Conservation (phyloP, 2,113 vertebrate species). For the Prinia subflava region DNA sequence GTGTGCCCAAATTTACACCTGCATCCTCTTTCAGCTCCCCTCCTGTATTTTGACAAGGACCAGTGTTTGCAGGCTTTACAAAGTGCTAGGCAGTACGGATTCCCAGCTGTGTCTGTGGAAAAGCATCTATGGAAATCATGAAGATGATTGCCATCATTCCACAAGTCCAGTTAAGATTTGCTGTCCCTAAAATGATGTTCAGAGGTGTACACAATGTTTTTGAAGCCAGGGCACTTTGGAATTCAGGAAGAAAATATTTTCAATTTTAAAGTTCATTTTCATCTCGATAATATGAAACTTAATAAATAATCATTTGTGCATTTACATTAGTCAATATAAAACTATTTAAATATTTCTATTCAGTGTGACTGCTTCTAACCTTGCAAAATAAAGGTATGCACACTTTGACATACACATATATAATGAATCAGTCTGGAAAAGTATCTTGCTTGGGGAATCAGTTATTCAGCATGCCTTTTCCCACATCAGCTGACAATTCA, state of each 20-base stretch:
- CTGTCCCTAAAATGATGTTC: neutral
- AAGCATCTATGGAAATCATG: neutral
- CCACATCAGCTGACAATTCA: neutral
- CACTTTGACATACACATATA: fast-evolving
- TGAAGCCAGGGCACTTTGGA: neutral
- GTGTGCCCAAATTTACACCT: neutral
- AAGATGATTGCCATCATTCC: neutral
- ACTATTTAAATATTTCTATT: neutral
- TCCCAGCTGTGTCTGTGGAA: neutral
- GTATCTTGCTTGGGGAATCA: neutral
- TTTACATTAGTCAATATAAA: neutral
- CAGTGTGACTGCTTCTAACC: neutral
- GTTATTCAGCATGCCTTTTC: neutral
- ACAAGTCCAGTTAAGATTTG: neutral
- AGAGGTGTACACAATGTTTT: neutral
- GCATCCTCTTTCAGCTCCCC: neutral
- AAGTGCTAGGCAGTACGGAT: neutral
- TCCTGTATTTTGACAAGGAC: neutral
- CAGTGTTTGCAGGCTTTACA: neutral
- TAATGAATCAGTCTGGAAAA: neutral
- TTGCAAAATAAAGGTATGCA: neutral
- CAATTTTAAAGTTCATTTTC: neutral
- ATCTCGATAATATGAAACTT: neutral
- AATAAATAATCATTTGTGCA: neutral
- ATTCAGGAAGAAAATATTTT: neutral